phyloP scores from a whole-genome alignment of 2,888 invertebrate genomes.

The Anoncus sp. region DNA sequence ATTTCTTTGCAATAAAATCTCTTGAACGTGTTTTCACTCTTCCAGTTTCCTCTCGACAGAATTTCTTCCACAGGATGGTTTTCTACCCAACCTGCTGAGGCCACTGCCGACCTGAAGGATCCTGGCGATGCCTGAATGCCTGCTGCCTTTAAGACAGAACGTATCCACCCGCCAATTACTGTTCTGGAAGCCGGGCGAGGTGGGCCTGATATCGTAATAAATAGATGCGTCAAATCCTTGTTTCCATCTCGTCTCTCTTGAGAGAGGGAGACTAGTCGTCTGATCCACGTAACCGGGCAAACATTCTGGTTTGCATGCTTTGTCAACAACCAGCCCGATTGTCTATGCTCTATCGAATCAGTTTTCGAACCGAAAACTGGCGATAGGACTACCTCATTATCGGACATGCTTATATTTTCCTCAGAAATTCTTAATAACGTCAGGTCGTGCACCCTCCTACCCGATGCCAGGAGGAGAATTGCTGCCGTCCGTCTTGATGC shows the following conservation, averaged over 20 bases:
- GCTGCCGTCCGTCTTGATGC: slow-evolving; percentile 63
- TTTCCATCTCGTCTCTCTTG: slow-evolving; percentile 44
- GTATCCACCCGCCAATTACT: slow-evolving; percentile 26
- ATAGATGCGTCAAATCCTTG: background rate
- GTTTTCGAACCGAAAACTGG: slow-evolving; percentile 66
- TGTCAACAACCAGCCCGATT: slow-evolving; percentile 64
- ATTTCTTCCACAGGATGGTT: slow-evolving; percentile 61
- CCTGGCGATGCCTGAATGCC: slow-evolving; percentile 59
- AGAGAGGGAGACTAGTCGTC: slow-evolving; percentile 53
- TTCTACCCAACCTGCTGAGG: slow-evolving; percentile 62
- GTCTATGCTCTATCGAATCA: slow-evolving; percentile 59
- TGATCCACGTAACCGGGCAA: slow-evolving; percentile 59
- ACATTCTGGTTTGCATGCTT: slow-evolving; percentile 61
- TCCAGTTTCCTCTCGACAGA: slow-evolving; percentile 62
- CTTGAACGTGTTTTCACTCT: background rate
- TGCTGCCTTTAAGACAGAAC: slow-evolving; percentile 61
- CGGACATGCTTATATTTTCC: slow-evolving; percentile 48
- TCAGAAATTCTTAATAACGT: slow-evolving; percentile 58
- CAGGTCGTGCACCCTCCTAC: slow-evolving; percentile 63
- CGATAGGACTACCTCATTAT: slow-evolving; percentile 66
- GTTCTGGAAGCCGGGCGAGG: slow-evolving; percentile 56
- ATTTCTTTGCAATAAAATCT: too few relatives aligned
- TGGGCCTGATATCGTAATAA: slow-evolving; percentile 56
- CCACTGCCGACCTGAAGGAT: slow-evolving; percentile 63
- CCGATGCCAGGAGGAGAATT: slow-evolving; percentile 61